These are phyloP conservation scores for Sycobia sp. DNA, from an alignment of 1,140 invertebrate species.

Conservation along the genomic window DNA sequence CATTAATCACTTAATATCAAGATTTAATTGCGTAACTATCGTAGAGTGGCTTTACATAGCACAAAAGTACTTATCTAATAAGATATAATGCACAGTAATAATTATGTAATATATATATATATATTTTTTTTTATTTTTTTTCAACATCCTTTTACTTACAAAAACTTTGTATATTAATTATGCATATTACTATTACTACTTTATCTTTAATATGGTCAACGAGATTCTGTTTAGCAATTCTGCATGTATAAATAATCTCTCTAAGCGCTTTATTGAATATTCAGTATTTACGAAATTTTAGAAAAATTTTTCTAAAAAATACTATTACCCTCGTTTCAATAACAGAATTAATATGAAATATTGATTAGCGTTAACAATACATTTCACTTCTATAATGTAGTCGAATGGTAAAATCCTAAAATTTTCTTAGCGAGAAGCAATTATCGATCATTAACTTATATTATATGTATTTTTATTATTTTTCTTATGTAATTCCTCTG, in stretches of 20 bases:
- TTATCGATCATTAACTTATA: constrained; percentile 12
- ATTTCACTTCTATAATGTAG: constrained; percentile 17
- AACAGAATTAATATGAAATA: constrained; percentile 44
- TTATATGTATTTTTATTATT: background rate
- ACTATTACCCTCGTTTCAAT: constrained; percentile 45
- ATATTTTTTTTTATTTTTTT: constrained; percentile 39
- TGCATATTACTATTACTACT: constrained; percentile 44
- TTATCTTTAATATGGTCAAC: constrained; percentile 40
- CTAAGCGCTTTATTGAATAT: constrained; percentile 40
- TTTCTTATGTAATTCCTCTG: background rate
- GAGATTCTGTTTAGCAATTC: constrained; percentile 41
- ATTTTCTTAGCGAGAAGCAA: constrained; percentile 23
- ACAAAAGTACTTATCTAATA: constrained; percentile 28
- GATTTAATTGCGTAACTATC: constrained; percentile 29
- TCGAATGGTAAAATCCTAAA: constrained; percentile 31
- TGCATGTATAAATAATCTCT: constrained; percentile 46
- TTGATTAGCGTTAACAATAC: constrained; percentile 21
- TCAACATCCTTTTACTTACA: constrained; percentile 43
- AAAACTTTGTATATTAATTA: constrained; percentile 41
- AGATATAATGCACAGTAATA: constrained; percentile 26
- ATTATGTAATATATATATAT: constrained; percentile 31
- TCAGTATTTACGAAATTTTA: constrained; percentile 44
- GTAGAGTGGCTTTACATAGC: constrained; percentile 20
- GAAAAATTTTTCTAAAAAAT: constrained; percentile 51
- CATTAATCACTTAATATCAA: constrained; percentile 4